Conservation (phyloP, 1,140 invertebrate genomes). For the Pseudomyrmex sp. region DNA sequence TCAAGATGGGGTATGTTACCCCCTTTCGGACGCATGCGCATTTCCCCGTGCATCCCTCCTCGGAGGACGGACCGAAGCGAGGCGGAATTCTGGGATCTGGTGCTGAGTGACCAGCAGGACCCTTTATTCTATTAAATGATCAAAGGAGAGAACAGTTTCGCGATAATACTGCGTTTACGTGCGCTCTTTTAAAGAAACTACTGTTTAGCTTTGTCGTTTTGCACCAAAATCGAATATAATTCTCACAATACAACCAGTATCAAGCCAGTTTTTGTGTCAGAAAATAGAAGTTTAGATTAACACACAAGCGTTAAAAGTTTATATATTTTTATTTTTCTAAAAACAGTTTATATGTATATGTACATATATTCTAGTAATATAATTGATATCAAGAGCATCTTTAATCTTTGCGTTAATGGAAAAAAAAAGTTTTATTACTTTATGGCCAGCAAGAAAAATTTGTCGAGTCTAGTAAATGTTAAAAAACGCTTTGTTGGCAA, state of each 20-base stretch:
- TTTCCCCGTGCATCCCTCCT: slow-evolving; percentile 17
- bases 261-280: too few species aligned
- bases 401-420: neutral
- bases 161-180: neutral
- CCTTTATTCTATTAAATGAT: slow-evolving; percentile 62
- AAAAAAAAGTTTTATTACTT: too few species aligned
- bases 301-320: slow-evolving; percentile 3
- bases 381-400: slow-evolving; percentile 6
- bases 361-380: slow-evolving; percentile 28
- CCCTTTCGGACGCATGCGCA: slow-evolving; percentile 71
- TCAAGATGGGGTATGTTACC: slow-evolving; percentile 66
- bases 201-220: neutral
- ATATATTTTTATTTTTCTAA: slow-evolving; percentile 37
- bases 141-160: neutral
- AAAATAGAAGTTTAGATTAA: neutral
- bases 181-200: neutral
- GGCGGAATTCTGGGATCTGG: slow-evolving; percentile 7
- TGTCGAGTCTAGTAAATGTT: too few species aligned
- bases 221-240: neutral
- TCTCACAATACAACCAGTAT: neutral
- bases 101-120: neutral
- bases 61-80: neutral
- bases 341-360: slow-evolving; percentile 46
- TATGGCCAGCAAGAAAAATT: too few species aligned
- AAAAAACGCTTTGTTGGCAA: too few species aligned